A percentile compares a stretch with the other conserved stretches of the same genome.
Evolutionary conservation across 2,888 invertebrate species (phyloP).

Genomic region (Eurytoma californica): DNA sequence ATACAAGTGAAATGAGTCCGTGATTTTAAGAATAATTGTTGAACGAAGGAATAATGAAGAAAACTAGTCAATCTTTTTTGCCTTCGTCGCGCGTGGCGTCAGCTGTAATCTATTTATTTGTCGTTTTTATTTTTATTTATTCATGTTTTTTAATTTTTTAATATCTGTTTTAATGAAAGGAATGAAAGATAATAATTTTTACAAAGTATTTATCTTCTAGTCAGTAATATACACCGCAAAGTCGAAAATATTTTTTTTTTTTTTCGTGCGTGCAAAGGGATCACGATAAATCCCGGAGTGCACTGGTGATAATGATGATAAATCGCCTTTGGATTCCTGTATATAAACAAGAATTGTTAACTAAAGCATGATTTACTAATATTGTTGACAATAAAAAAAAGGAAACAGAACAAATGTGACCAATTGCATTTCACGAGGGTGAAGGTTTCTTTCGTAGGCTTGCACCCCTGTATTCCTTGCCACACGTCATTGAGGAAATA

Average conservation of each 20-base stretch:
- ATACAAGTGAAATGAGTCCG: constrained; percentile 3
- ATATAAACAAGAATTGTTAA: constrained; percentile 67
- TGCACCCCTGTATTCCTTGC: constrained; percentile 64
- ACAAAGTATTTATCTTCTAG: constrained; percentile 48
- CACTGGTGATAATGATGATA: constrained; percentile 49
- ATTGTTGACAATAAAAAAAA: constrained; percentile 69
- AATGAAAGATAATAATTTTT: constrained; percentile 33
- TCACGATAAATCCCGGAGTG: constrained; percentile 2
- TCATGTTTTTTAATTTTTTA: background rate
- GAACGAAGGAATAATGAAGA: background rate
- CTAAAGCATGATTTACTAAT: constrained; percentile 67
- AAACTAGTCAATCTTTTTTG: constrained; percentile 41
- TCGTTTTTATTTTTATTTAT: constrained; percentile 14
- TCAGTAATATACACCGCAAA: constrained; percentile 29
- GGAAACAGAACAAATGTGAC: constrained; percentile 57
- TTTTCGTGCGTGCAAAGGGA: constrained; percentile 12
- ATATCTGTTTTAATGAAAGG: too few species aligned
- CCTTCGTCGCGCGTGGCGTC: constrained; percentile 21
- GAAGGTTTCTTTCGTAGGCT: constrained; percentile 71
- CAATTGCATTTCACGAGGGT: constrained; percentile 68
- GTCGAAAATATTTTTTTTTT: constrained; percentile 45
- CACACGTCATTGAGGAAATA: constrained; percentile 11
- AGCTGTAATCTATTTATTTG: constrained; percentile 7
- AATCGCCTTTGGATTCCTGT: constrained; percentile 56
- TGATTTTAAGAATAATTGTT: background rate